phyloP scores from a whole-genome alignment of 2,113 vertebrate genomes.

The Triplophysa dalaica region DNA sequence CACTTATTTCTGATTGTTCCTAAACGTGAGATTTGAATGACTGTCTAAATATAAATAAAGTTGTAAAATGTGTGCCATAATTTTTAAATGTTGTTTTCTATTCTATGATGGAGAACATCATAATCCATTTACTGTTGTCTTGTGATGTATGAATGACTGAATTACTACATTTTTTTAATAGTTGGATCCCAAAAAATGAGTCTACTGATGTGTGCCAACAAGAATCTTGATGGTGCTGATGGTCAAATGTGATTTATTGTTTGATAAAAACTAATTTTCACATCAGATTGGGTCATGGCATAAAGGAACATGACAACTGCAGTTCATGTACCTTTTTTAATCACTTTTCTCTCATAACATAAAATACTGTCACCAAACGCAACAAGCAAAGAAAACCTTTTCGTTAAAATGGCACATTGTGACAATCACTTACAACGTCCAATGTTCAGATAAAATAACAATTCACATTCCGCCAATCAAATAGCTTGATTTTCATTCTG shows the following conservation, averaged over 20 bases:
- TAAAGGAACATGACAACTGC: too few relatives aligned
- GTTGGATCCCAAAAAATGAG: too few relatives aligned
- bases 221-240: too few relatives aligned
- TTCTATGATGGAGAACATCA: neutral
- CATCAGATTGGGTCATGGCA: too few relatives aligned
- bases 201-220: too few relatives aligned
- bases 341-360: slow-evolving; percentile 18
- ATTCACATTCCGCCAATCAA: slow-evolving; percentile 20
- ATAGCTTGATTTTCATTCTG: neutral
- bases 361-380: slow-evolving; percentile 5
- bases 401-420: neutral
- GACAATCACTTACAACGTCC: slow-evolving; percentile 16
- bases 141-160: too few relatives aligned
- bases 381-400: neutral
- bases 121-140: too few relatives aligned
- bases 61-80: neutral
- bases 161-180: too few relatives aligned
- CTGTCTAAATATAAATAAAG: slow-evolving; percentile 34
- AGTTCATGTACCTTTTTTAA: slow-evolving; percentile 14
- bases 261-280: too few relatives aligned
- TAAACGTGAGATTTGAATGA: neutral
- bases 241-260: too few relatives aligned
- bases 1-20: neutral
- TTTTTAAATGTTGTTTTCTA: neutral
- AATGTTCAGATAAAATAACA: neutral